Base-by-base conservation (phyloP, 2,113 vertebrate species). In the Ammospiza caudacuta region DNA sequence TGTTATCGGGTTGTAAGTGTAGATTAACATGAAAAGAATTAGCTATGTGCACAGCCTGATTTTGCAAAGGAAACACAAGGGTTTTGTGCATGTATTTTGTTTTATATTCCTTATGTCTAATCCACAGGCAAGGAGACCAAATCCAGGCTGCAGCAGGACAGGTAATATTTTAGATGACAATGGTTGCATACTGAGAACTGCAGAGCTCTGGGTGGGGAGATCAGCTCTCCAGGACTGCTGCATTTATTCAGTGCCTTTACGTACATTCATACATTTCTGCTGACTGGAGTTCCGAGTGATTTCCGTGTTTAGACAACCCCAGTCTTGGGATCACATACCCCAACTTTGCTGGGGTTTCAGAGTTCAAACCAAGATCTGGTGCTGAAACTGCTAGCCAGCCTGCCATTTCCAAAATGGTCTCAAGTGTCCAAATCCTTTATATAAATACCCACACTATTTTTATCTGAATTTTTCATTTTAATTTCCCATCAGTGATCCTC, bases 11-110 rank as follows among this genome's bases (percentile, higher is more conserved):
- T 97, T 96, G 95, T 97, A 97, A 97, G 92, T 52, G 92, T 97
- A 97, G 93, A 97, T 97, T 97, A 96, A 97, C 93, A 88, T 89
- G 95, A 97, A 96, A 96, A 97, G 94, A 97, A 97, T 96, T 96
- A 95, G 80, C 93, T 92, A 77, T 82, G 84, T 95, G 94, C 85
- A 92, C 82, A 95, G 94, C 64, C 96, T 78, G 91, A 62, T 87
- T 96, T 91, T 94, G 92, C 81, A 92, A 87, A 79, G 82, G 73
- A 85, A 97, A 92, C 87, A 92, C 76, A 83, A 67, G 76, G 73
- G 81, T 49, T 96, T 97, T 94, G 90, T 95, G 83, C 62, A 59
- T 4, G 55, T 47, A 91, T 91, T 96, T 95, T 92, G 92, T 95
- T 96, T 95, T 91, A 70, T 84, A 94, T 93, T 94, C 93, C 87